phyloP scores from a whole-genome alignment of 1,140 invertebrate species.

The Anthonomus grandis region DNA sequence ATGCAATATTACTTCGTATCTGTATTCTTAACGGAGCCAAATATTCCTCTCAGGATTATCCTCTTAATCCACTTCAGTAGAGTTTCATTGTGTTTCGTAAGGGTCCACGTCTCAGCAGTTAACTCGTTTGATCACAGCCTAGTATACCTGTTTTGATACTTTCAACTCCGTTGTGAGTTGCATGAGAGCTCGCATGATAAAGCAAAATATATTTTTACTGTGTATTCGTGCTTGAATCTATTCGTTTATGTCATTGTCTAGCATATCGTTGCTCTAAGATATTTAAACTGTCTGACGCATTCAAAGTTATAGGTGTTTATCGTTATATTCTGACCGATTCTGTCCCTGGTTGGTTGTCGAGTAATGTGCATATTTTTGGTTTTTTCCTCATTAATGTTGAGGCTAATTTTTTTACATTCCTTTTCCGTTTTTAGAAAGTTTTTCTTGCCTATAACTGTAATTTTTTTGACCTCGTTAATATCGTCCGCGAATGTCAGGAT shows the following conservation, averaged over 20 bases:
- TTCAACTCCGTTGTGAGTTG: too few species aligned
- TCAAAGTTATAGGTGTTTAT: not conserved
- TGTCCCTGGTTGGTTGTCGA: too few species aligned
- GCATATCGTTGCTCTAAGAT: not conserved
- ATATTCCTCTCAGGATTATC: not conserved
- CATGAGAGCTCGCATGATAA: not conserved
- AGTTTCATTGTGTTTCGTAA: too few species aligned
- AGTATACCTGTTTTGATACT: too few species aligned
- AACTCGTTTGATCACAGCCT: not conserved
- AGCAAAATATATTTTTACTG: not conserved
- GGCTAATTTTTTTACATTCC: too few species aligned
- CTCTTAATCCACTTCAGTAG: too few species aligned
- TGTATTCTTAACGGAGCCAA: constrained; percentile 3
- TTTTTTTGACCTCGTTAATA: not conserved
- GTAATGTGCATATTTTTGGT: constrained; percentile 3
- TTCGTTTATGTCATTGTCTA: constrained; percentile 2
- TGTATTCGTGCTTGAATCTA: not conserved
- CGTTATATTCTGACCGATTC: constrained; percentile 6
- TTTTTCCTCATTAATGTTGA: too few species aligned
- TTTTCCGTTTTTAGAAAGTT: too few species aligned
- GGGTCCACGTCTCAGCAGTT: too few species aligned
- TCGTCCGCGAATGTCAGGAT: not conserved
- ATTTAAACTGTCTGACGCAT: constrained; percentile 6
- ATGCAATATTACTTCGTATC: constrained; percentile 1
- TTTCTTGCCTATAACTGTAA: too few species aligned